Evolutionary conservation across 2,113 vertebrate species (phyloP).

Genomic region (Trematomus loennbergii): DNA sequence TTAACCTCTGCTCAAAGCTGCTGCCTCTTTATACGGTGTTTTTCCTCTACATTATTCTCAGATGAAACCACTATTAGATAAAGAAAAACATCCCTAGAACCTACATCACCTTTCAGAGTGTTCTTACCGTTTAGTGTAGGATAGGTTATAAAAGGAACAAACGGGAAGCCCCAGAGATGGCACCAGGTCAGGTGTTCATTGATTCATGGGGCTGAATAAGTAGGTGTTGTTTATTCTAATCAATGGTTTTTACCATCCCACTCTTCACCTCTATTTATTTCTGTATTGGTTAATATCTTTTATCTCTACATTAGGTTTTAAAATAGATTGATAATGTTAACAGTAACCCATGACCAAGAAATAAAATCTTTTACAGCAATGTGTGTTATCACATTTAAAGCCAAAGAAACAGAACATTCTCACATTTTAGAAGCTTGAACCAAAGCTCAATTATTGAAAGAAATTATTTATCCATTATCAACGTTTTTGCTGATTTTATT

Average conservation of each 20-base stretch:
- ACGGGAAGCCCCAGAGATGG: slow-evolving; percentile 21
- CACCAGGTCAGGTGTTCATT: slow-evolving; percentile 53
- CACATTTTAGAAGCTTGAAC: not conserved
- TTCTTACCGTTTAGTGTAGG: slow-evolving; percentile 30
- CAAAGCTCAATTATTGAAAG: too few species aligned
- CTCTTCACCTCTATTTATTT: slow-evolving; percentile 34
- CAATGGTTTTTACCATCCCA: slow-evolving; percentile 52
- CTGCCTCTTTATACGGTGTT: not conserved
- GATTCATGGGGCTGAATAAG: slow-evolving; percentile 47
- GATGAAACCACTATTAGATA: not conserved
- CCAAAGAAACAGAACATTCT: not conserved
- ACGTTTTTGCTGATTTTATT: not conserved
- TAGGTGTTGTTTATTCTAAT: slow-evolving; percentile 55
- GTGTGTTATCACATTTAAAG: too few species aligned
- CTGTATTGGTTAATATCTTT: slow-evolving; percentile 11
- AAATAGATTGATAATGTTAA: slow-evolving; percentile 40
- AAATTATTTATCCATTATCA: not conserved
- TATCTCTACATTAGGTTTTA: slow-evolving; percentile 18
- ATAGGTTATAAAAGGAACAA: slow-evolving; percentile 44
- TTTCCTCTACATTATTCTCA: slow-evolving; percentile 13
- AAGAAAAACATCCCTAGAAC: slow-evolving; percentile 18
- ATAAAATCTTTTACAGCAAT: slow-evolving; percentile 18
- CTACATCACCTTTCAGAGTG: slow-evolving; percentile 5
- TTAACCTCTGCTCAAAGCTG: slow-evolving; percentile 49
- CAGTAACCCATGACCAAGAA: slow-evolving; percentile 6